Percentiles rank a stretch among this genome's conserved stretches.
Evolutionary conservation across 1,140 invertebrate species (phyloP).

Genomic region (Yoshiicerus persimilis): DNA sequence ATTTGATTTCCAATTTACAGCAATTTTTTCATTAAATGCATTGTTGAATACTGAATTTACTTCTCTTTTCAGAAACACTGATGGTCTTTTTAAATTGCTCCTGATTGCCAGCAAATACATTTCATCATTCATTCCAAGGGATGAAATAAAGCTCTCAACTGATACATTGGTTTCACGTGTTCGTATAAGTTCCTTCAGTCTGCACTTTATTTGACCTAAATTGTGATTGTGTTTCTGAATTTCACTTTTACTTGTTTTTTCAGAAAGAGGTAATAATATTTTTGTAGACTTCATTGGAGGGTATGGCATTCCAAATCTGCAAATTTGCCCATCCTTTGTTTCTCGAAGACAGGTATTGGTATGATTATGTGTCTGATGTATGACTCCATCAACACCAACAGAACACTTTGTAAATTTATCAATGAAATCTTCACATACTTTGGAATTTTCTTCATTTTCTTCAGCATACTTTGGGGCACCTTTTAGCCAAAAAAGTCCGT

Average conservation of each 20-base stretch:
- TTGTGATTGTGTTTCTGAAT: not conserved
- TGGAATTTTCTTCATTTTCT: no score
- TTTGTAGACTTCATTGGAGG: not conserved
- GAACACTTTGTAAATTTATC: no score
- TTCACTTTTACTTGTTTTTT: not conserved
- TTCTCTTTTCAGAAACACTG: constrained; percentile 41
- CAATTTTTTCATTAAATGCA: constrained; percentile 49
- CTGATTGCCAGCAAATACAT: not conserved
- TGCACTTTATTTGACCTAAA: not conserved
- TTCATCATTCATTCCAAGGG: not conserved
- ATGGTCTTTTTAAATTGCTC: not conserved
- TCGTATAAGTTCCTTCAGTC: not conserved
- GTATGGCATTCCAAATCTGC: not conserved
- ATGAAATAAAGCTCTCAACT: not conserved
- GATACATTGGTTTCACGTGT: not conserved
- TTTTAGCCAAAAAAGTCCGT: no score
- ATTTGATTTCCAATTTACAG: constrained; percentile 49
- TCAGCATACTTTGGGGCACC: no score
- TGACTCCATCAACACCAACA: not conserved
- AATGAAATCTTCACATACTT: no score
- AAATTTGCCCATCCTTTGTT: not conserved
- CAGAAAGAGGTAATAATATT: not conserved
- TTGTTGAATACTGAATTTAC: constrained; percentile 48
- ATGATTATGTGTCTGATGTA: not conserved
- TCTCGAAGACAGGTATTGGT: not conserved